Percentiles rank a stretch among this genome's conserved stretches.
phyloP scores from a whole-genome alignment of 2,888 invertebrate species.

The Eupithecia tripunctaria region DNA sequence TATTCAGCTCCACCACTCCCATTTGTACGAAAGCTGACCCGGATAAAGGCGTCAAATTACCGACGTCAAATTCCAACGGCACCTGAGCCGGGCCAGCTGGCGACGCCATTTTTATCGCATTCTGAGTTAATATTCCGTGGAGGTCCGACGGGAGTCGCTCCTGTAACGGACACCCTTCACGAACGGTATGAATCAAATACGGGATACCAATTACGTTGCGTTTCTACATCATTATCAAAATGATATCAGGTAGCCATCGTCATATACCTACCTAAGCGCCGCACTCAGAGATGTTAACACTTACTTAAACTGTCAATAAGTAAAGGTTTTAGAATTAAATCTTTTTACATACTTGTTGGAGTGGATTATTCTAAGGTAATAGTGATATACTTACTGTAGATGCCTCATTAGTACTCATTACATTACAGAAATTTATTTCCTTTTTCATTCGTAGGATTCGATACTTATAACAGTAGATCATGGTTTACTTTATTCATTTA shows the following conservation, averaged over 20 bases:
- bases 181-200: slow-evolving; percentile 53
- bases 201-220: slow-evolving; percentile 31
- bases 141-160: slow-evolving; percentile 67
- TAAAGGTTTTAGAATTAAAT: no score
- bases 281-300: no score
- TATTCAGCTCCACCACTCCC: slow-evolving; percentile 59
- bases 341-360: no score
- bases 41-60: slow-evolving; percentile 80
- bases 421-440: neutral
- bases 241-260: neutral
- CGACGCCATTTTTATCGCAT: slow-evolving; percentile 77
- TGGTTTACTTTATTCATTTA: neutral
- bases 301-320: no score
- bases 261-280: neutral
- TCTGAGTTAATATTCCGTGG: slow-evolving; percentile 77
- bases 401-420: neutral
- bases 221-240: neutral
- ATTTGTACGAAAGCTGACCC: slow-evolving; percentile 72
- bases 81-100: slow-evolving; percentile 70
- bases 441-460: neutral
- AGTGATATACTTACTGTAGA: neutral
- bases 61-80: slow-evolving; percentile 76
- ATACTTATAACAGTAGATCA: neutral
- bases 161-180: slow-evolving; percentile 70
- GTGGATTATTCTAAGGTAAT: neutral